A percentile compares a stretch with the other conserved stretches of the same genome.
These are phyloP conservation scores for Chelonoidis abingdonii DNA, from an alignment of 2,113 vertebrate genomes.

Conservation along the genomic window DNA sequence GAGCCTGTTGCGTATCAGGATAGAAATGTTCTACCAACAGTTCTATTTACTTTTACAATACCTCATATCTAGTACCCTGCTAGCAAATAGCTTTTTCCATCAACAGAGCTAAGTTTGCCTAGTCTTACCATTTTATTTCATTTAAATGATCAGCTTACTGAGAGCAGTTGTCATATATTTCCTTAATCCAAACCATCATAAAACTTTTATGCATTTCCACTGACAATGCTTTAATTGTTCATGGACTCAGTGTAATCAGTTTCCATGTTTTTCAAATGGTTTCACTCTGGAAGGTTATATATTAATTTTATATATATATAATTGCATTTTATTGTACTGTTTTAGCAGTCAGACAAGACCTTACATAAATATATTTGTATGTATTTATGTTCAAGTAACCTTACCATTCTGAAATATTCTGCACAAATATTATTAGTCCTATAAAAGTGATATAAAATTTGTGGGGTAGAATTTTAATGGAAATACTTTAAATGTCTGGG, in stretches of 20 bases:
- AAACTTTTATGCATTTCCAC: constrained; percentile 38
- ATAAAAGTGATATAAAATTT: constrained; percentile 4
- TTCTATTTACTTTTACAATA: constrained; percentile 56
- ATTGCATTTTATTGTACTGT: constrained; percentile 34
- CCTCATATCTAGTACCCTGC: background rate
- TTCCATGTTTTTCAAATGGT: constrained; percentile 35
- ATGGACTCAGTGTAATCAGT: constrained; percentile 37
- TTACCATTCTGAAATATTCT: constrained; percentile 8
- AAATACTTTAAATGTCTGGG: constrained; percentile 15
- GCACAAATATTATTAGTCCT: constrained; percentile 24
- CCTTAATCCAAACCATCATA: constrained; percentile 37
- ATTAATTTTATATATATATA: no score
- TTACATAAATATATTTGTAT: background rate
- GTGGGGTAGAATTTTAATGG: constrained; percentile 52
- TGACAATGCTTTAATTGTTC: constrained; percentile 51
- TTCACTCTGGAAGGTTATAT: constrained; percentile 18
- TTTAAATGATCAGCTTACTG: constrained; percentile 44
- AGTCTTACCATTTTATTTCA: constrained; percentile 46
- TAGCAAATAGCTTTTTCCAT: constrained; percentile 42
- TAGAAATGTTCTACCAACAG: constrained; percentile 37
- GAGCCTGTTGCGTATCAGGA: constrained; percentile 33
- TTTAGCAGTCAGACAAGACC: background rate
- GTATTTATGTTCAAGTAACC: background rate
- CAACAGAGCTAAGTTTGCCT: constrained; percentile 16
- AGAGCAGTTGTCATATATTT: constrained; percentile 39